Evolutionary conservation across 1,140 invertebrate species (phyloP).

Genomic region (Atta cephalotes): DNA sequence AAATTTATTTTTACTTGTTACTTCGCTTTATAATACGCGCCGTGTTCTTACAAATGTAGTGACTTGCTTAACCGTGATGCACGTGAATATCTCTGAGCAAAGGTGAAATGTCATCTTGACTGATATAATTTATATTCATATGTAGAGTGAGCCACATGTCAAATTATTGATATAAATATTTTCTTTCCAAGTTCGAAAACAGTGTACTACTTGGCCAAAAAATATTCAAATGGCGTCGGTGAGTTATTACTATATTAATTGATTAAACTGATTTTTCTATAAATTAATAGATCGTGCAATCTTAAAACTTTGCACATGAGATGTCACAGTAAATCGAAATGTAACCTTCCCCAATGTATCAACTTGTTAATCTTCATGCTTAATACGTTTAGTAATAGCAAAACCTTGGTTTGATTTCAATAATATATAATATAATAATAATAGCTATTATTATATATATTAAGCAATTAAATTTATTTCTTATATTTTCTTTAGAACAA

Average conservation of each 20-base stretch:
- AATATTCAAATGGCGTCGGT: conserved; percentile 76
- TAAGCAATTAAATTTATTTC: background rate
- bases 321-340: conserved; percentile 1
- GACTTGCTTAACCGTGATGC: conserved; percentile 68
- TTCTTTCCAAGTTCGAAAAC: conserved; percentile 73
- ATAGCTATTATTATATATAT: background rate
- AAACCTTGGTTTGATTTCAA: conserved; percentile 16
- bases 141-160: conserved; percentile 70
- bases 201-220: conserved; percentile 57
- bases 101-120: conserved; percentile 84
- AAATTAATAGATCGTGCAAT: conserved; percentile 10
- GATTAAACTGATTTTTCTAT: background rate
- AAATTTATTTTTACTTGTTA: background rate
- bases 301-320: background rate
- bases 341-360: background rate
- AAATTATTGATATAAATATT: conserved; percentile 74
- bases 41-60: conserved; percentile 36
- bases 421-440: background rate
- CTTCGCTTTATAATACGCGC: background rate
- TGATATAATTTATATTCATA: conserved; percentile 75
- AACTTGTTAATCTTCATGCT: background rate
- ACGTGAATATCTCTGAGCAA: conserved; percentile 73
- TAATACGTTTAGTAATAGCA: background rate
- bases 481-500: background rate
- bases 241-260: conserved; percentile 67